Conservation (phyloP, 1,140 invertebrate genomes). For the Pachyrhynchus sulphureomaculatus region DNA sequence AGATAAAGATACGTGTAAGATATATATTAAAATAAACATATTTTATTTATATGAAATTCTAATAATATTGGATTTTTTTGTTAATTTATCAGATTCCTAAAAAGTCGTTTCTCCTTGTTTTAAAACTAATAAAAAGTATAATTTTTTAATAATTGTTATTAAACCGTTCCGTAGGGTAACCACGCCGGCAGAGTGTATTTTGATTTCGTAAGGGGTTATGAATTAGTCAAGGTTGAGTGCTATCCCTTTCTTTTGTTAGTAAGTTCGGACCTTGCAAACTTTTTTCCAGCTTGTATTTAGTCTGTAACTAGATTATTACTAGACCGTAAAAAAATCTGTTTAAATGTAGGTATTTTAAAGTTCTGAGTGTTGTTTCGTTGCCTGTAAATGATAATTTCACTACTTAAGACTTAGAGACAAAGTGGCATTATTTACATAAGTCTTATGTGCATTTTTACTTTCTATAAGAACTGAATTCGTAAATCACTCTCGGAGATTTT, state of each 20-base stretch:
- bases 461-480: no score
- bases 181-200: constrained; percentile 16
- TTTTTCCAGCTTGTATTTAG: constrained; percentile 19
- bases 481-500: no score
- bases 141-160: constrained; percentile 16
- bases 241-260: constrained; percentile 20
- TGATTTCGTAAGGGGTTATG: constrained; percentile 28
- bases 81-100: no score
- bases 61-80: no score
- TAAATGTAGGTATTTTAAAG: not conserved
- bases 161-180: constrained; percentile 21
- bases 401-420: no score
- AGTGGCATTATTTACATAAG: no score
- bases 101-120: not conserved
- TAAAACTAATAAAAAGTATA: constrained; percentile 2
- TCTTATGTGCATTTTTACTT: no score
- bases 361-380: not conserved
- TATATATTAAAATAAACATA: no score
- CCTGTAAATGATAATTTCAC: no score
- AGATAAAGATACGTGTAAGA: no score
- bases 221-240: constrained; percentile 30
- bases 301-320: not conserved
- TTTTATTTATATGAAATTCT: no score
- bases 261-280: constrained; percentile 25
- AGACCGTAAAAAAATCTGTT: constrained; percentile 26